These are phyloP conservation scores for Crotophaga sulcirostris DNA, from an alignment of 2,113 vertebrate genomes.

Conservation along the genomic window DNA sequence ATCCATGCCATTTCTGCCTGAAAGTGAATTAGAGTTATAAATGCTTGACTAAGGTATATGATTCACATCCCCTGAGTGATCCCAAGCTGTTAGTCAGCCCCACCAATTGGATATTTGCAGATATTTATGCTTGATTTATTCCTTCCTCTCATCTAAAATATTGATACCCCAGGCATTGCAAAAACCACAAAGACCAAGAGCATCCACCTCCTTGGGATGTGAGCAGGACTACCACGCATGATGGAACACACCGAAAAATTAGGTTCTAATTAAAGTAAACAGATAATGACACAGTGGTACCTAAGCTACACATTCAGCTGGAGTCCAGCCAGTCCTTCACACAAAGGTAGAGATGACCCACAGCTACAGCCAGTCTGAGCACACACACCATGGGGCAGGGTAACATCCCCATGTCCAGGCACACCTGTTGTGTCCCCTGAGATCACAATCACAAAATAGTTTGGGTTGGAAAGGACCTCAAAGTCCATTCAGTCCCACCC, in stretches of 20 bases:
- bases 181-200: neutral
- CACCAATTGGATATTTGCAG: neutral
- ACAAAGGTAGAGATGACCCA: neutral
- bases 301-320: neutral
- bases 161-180: neutral
- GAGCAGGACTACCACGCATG: neutral
- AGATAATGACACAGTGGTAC: neutral
- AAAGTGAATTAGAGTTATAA: neutral
- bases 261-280: neutral
- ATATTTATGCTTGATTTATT: neutral
- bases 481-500: too few species aligned
- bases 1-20: neutral
- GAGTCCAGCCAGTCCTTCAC: neutral
- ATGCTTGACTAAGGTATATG: neutral
- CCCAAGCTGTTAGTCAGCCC: neutral
- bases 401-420: neutral
- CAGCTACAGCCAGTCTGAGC: neutral
- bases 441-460: too few species aligned
- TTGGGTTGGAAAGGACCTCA: too few species aligned
- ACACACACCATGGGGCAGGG: neutral
- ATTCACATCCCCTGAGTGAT: neutral
- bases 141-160: neutral
- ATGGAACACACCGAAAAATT: neutral
- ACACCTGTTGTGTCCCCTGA: neutral
- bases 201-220: neutral